Percentiles rank a stretch among this genome's conserved stretches.
phyloP scores from a whole-genome alignment of 1,140 invertebrate genomes.

The Formica exsecta region DNA sequence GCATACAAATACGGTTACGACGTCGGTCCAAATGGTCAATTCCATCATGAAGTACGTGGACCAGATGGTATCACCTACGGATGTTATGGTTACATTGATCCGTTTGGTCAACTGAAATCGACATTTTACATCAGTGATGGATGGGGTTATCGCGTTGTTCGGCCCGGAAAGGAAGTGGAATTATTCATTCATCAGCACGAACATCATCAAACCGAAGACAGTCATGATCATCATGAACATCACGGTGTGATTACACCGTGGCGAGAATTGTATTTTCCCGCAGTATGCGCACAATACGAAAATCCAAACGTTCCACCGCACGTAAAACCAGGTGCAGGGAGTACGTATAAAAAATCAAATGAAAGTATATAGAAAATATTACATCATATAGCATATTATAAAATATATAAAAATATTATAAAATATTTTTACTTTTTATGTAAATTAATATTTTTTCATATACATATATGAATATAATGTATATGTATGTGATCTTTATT shows the following conservation, averaged over 20 bases:
- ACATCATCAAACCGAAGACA: constrained; percentile 76
- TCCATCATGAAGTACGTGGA: constrained; percentile 92
- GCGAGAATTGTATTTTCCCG: constrained; percentile 89
- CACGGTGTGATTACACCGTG: constrained; percentile 88
- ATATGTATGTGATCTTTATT: too few relatives aligned
- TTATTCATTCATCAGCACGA: constrained; percentile 87
- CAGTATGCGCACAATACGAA: constrained; percentile 86
- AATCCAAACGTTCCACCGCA: constrained; percentile 48
- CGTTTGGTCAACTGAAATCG: constrained; percentile 88
- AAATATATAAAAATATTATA: constrained; percentile 13
- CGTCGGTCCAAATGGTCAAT: constrained; percentile 91
- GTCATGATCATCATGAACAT: constrained; percentile 86
- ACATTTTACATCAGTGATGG: constrained; percentile 93
- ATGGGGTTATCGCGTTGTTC: constrained; percentile 91
- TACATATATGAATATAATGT: too few relatives aligned
- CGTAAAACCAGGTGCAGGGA: constrained; percentile 42
- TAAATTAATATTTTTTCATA: too few relatives aligned
- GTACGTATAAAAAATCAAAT: constrained; percentile 22
- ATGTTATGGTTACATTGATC: constrained; percentile 92
- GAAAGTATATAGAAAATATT: not conserved
- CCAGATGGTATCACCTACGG: constrained; percentile 92
- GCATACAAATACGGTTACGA: constrained; percentile 92
- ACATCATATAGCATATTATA: not conserved
- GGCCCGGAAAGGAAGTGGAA: constrained; percentile 90
- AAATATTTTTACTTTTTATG: too few relatives aligned